Conservation (phyloP, 1,140 invertebrate species). For the Magallana gigas region DNA sequence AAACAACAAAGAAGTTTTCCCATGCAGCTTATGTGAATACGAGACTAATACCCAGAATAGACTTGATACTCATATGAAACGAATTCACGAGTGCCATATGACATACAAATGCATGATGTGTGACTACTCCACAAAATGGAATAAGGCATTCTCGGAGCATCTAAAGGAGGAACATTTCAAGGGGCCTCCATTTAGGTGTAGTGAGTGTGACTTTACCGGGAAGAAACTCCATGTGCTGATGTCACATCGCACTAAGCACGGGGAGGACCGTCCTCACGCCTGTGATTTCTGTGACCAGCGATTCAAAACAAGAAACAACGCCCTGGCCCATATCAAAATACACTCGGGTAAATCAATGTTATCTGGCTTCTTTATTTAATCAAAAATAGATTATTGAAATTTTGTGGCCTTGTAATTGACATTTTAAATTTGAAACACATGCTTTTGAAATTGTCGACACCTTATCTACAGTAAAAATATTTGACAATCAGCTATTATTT, state of each 20-base stretch:
- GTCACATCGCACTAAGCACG: conserved; percentile 81
- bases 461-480: no score
- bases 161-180: conserved; percentile 83
- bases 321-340: conserved; percentile 79
- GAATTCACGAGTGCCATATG: conserved; percentile 77
- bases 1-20: neutral
- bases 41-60: conserved; percentile 50
- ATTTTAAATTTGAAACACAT: no score
- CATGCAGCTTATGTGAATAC: conserved; percentile 63
- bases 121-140: conserved; percentile 84
- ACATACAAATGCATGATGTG: conserved; percentile 81
- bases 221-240: conserved; percentile 82
- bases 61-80: conserved; percentile 70
- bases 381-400: no score
- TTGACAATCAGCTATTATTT: no score
- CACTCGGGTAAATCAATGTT: conserved; percentile 75
- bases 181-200: conserved; percentile 85
- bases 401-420: no score
- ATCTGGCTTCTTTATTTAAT: no score
- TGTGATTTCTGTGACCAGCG: conserved; percentile 80
- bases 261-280: conserved; percentile 81
- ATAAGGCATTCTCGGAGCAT: conserved; percentile 84
- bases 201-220: conserved; percentile 81
- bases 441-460: no score
- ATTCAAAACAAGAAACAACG: conserved; percentile 80